Conservation (phyloP, 2,888 invertebrate species). For the Apamea anceps region DNA sequence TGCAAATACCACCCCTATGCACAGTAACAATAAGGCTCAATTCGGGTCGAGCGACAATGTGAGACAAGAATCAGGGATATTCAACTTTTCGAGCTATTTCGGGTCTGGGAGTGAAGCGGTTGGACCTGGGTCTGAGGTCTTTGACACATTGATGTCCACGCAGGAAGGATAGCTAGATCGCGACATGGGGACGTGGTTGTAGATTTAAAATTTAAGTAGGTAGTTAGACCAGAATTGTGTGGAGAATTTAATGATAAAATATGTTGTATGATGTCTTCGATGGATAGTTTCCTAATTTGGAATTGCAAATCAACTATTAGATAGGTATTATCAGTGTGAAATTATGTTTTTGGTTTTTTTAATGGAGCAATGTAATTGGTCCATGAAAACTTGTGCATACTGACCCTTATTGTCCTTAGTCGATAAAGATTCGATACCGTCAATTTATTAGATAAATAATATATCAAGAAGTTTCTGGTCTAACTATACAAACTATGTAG, state of each 20-base stretch:
- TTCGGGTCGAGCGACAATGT: slow-evolving; percentile 87
- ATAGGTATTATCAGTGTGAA: slow-evolving; percentile 18
- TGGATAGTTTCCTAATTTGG: background rate
- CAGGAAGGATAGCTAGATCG: slow-evolving; percentile 85
- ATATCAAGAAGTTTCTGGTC: slow-evolving; percentile 47
- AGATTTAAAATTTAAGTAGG: slow-evolving; percentile 49
- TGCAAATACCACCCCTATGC: slow-evolving; percentile 85
- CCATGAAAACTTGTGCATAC: background rate
- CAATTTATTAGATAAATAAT: slow-evolving; percentile 22
- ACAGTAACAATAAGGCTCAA: slow-evolving; percentile 80
- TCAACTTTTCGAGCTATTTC: slow-evolving; percentile 92
- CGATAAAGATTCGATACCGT: background rate
- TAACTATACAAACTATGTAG: slow-evolving; percentile 48
- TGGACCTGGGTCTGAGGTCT: slow-evolving; percentile 92
- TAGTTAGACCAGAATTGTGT: slow-evolving; percentile 56
- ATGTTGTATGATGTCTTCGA: background rate
- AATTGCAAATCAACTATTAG: slow-evolving; percentile 35
- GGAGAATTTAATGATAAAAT: background rate
- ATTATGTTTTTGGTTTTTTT: background rate
- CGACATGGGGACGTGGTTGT: slow-evolving; percentile 84
- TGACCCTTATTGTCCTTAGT: background rate
- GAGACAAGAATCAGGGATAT: slow-evolving; percentile 85
- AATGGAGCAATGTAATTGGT: slow-evolving; percentile 27
- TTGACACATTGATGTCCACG: slow-evolving; percentile 84
- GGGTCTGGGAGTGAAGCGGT: slow-evolving; percentile 81